These are phyloP conservation scores for Uropsilus gracilis DNA, from an alignment of 2,113 vertebrate genomes.

Conservation along the genomic window DNA sequence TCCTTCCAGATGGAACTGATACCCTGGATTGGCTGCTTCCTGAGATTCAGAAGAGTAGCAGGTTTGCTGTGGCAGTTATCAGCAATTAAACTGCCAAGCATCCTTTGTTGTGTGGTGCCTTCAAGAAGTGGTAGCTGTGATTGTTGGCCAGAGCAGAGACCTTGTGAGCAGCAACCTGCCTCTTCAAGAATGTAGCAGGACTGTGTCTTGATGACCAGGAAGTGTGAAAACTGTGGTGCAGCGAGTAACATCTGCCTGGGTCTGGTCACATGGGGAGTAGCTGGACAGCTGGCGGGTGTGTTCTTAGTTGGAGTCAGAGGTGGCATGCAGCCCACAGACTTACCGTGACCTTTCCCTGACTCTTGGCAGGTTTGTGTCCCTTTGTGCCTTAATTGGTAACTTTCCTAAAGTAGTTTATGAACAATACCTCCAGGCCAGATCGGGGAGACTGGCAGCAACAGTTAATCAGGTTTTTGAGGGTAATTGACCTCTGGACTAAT, in stretches of 20 bases:
- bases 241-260: not conserved
- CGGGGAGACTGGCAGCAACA: not conserved
- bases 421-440: not conserved
- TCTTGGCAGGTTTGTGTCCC: not conserved
- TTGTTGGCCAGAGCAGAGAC: not conserved
- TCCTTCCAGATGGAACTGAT: not conserved
- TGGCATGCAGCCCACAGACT: not conserved
- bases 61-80: not conserved
- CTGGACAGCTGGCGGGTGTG: not conserved
- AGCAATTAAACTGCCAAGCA: not conserved
- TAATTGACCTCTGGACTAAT: not conserved
- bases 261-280: not conserved
- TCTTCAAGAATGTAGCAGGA: too few relatives aligned
- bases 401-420: not conserved
- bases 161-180: not conserved
- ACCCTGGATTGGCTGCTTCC: not conserved
- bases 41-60: not conserved
- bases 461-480: not conserved
- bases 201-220: too few relatives aligned
- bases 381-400: not conserved
- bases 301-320: not conserved
- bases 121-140: not conserved
- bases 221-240: not conserved
- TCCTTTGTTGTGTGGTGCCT: not conserved
- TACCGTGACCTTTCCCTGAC: not conserved